A percentile compares a stretch with the other conserved stretches of the same genome.
Conservation (phyloP, 2,113 vertebrate genomes). For the Callospermophilus lateralis region DNA sequence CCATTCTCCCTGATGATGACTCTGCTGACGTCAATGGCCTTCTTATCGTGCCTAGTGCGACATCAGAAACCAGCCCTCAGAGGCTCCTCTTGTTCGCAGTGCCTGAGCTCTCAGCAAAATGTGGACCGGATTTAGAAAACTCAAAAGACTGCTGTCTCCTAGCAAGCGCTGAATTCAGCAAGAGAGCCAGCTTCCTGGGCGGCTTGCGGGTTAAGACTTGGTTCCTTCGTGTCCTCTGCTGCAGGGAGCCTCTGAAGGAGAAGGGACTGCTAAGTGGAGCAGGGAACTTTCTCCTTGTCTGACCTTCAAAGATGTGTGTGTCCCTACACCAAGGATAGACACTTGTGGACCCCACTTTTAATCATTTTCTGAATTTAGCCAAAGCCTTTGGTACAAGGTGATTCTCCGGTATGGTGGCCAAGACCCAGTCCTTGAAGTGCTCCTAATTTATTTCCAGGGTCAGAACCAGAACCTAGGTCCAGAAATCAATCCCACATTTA, state of each 20-base stretch:
- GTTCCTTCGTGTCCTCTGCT: background rate
- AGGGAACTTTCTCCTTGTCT: background rate
- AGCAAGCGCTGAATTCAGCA: background rate
- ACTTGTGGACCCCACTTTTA: background rate
- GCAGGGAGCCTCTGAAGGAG: conserved; percentile 14
- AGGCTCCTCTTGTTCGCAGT: conserved; percentile 92
- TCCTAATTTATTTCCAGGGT: background rate
- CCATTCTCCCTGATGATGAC: conserved; percentile 93
- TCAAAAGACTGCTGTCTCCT: conserved; percentile 12
- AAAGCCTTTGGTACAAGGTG: background rate
- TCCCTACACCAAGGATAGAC: background rate
- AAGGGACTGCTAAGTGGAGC: background rate
- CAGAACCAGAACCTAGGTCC: background rate
- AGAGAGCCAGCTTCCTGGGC: background rate
- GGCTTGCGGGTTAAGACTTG: background rate
- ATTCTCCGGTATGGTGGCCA: background rate
- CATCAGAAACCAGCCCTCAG: conserved; percentile 95
- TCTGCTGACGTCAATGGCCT: conserved; percentile 95
- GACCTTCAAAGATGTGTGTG: background rate
- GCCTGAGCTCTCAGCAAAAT: conserved; percentile 88
- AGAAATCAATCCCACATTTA: background rate
- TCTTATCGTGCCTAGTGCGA: conserved; percentile 95
- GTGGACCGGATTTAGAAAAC: conserved; percentile 86
- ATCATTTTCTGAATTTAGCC: conserved; percentile 43
- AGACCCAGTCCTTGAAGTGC: background rate